These are phyloP conservation scores for Oscheius sp. DNA, from an alignment of 2,888 invertebrate genomes.

Conservation along the genomic window DNA sequence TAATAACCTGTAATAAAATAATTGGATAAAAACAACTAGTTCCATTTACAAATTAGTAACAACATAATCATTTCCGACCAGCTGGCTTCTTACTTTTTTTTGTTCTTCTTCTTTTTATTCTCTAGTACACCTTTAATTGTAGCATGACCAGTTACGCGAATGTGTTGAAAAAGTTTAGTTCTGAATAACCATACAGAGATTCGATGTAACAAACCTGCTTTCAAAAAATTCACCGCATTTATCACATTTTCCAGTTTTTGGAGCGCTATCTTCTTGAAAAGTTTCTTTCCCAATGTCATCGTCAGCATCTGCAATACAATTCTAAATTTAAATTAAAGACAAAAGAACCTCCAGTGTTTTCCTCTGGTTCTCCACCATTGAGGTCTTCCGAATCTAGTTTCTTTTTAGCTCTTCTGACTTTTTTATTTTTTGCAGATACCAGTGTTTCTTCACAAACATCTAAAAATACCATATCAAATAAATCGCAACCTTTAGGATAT, in stretches of 20 bases:
- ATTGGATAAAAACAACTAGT: too few species aligned
- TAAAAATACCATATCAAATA: not conserved
- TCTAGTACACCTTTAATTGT: constrained; percentile 54
- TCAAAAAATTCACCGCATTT: constrained; percentile 74
- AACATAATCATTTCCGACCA: not conserved
- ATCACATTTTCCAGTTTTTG: constrained; percentile 69
- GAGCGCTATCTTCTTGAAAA: constrained; percentile 16
- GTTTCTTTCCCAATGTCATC: too few species aligned
- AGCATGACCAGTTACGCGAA: constrained; percentile 75
- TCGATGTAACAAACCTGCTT: constrained; percentile 62
- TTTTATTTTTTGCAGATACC: not conserved
- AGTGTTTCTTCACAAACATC: not conserved
- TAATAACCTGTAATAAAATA: too few species aligned
- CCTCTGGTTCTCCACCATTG: not conserved
- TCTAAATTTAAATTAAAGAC: too few species aligned
- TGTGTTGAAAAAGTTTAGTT: constrained; percentile 74
- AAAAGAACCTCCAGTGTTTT: too few species aligned
- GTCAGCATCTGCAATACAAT: too few species aligned
- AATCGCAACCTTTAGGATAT: not conserved
- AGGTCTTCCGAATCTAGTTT: not conserved
- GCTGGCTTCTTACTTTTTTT: constrained; percentile 27
- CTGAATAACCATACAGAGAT: not conserved
- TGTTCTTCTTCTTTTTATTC: constrained; percentile 39
- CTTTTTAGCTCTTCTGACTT: constrained; percentile 6
- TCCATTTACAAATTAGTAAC: not conserved